Evolutionary conservation across 2,797 vertebrate species (phyloP).

Genomic region (Schizothorax lantsangensis): DNA sequence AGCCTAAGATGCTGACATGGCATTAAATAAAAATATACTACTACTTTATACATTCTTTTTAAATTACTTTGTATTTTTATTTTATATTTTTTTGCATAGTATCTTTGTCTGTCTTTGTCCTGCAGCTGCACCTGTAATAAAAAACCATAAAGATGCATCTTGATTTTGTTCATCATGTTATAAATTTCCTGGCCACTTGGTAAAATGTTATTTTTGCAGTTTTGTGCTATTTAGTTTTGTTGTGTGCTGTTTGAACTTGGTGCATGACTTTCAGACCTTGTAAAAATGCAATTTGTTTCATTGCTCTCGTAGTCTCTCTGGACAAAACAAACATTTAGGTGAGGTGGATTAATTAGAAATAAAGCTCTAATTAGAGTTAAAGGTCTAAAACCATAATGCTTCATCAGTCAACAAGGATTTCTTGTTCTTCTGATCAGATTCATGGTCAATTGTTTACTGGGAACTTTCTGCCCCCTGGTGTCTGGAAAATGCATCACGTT

Average conservation of each 20-base stretch:
- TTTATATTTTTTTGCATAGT: not conserved
- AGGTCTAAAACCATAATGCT: not conserved
- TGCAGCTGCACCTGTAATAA: not conserved
- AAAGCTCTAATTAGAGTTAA: conserved; percentile 6
- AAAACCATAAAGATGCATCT: not conserved
- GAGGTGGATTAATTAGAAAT: conserved; percentile 1
- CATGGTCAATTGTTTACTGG: not conserved
- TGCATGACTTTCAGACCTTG: not conserved
- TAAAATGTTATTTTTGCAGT: not conserved
- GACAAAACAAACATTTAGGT: not conserved
- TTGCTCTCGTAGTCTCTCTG: not conserved
- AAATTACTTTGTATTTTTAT: not conserved
- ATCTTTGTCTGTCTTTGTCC: not conserved
- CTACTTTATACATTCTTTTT: not conserved
- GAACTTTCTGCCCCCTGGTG: conserved; percentile 57
- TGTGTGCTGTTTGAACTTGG: conserved; percentile 4
- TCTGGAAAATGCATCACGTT: conserved; percentile 16
- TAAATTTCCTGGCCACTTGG: not conserved
- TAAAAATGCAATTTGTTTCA: not conserved
- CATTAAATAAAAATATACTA: no score
- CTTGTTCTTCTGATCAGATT: not conserved
- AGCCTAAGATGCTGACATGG: no score
- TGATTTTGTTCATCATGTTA: not conserved
- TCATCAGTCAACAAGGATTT: not conserved
- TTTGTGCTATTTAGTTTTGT: not conserved